These are phyloP conservation scores for Pterocles burchelli DNA, from an alignment of 2,113 vertebrate genomes.

Conservation along the genomic window DNA sequence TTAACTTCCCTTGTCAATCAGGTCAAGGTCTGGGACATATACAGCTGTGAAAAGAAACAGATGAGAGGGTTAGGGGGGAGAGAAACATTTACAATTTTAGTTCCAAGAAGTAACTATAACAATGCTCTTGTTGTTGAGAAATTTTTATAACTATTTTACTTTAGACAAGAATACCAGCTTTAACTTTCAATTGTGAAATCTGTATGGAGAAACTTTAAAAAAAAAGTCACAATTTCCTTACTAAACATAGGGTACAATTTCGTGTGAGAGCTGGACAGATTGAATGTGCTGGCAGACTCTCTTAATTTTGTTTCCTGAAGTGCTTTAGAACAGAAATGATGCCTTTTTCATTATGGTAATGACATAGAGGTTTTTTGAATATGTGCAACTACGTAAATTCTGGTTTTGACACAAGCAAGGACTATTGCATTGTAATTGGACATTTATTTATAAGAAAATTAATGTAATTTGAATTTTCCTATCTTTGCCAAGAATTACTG, in stretches of 20 bases:
- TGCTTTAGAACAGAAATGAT: slow-evolving; percentile 59
- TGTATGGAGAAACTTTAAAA: neutral
- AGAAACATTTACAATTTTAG: neutral
- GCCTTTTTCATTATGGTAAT: slow-evolving; percentile 57
- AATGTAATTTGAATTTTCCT: neutral
- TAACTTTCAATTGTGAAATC: slow-evolving; percentile 14
- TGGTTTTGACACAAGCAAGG: slow-evolving; percentile 24
- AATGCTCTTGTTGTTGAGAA: slow-evolving; percentile 9
- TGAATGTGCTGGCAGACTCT: slow-evolving; percentile 28
- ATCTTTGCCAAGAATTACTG: neutral
- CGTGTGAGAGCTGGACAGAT: slow-evolving; percentile 26
- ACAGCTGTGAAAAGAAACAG: neutral
- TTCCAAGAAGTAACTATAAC: neutral
- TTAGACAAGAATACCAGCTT: neutral
- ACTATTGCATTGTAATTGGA: neutral
- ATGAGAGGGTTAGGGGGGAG: neutral
- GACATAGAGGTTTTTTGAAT: slow-evolving; percentile 38
- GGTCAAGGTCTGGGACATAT: neutral
- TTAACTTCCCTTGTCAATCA: neutral
- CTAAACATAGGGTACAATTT: slow-evolving; percentile 54
- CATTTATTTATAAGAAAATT: slow-evolving; percentile 18
- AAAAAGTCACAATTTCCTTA: slow-evolving; percentile 18
- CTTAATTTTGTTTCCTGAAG: slow-evolving; percentile 57
- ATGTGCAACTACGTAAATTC: slow-evolving; percentile 51
- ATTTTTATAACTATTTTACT: neutral